Conservation (phyloP, 2,113 vertebrate genomes). For the Tricholaema leucomelas region DNA sequence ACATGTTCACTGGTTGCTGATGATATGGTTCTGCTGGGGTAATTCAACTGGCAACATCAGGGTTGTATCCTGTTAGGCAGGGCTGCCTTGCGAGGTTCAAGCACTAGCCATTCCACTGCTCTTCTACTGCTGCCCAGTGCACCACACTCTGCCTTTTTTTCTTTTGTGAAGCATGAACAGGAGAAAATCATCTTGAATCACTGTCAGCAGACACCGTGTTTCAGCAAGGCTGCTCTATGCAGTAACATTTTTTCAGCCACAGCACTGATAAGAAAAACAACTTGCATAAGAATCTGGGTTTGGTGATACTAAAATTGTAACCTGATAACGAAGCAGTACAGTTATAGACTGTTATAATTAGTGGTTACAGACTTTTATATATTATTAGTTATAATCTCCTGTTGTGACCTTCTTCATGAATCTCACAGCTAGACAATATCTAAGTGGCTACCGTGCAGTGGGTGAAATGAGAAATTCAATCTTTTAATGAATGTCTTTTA, state of each 20-base stretch:
- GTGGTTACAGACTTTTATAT: too few species aligned
- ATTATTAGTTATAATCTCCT: not conserved
- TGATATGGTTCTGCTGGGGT: not conserved
- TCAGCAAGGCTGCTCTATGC: not conserved
- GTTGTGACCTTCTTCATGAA: not conserved
- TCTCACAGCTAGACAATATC: not conserved
- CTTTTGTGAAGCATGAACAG: not conserved
- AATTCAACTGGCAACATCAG: not conserved
- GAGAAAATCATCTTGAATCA: not conserved
- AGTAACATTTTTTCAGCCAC: not conserved
- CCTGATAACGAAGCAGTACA: not conserved
- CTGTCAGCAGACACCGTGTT: rapidly evolving
- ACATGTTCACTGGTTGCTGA: not conserved
- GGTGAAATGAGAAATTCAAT: not conserved
- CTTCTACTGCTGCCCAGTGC: not conserved
- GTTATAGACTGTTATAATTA: not conserved
- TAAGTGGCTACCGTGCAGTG: not conserved
- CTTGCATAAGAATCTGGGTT: not conserved
- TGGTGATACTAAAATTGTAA: not conserved
- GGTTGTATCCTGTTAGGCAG: not conserved
- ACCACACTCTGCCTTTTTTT: not conserved
- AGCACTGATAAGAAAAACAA: not conserved
- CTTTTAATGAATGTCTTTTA: not conserved
- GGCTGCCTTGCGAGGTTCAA: not conserved
- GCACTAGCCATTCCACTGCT: not conserved